Base-by-base conservation (phyloP, 1,140 invertebrate genomes). In the Aphaenogaster ashmeadi region DNA sequence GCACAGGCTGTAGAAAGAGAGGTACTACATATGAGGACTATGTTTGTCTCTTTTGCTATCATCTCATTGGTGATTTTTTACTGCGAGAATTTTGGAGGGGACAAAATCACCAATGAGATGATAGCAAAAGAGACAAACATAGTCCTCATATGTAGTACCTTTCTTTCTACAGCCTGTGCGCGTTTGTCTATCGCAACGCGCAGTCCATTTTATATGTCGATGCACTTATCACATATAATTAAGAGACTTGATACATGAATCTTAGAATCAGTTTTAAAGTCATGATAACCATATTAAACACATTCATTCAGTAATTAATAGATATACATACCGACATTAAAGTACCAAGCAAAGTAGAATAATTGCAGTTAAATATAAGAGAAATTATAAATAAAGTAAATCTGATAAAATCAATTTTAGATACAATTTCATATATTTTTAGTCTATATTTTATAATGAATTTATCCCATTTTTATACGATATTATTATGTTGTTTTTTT, bases 311-410 rank as follows among this genome's bases (percentile, higher is more conserved):
- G 18, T 1, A 3, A 56, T 38, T 74, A 60, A 27, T 44, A 62
- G 0, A 47, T 41, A 41, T 38, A 44, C 27, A 66, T n/a, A n/a
- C 1, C 1, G 13, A 66, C 41, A 41, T 41, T 67, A 67, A 41
- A 44, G 2, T 66, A 18, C 11, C n/a, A 13, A 21, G 1, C 11
- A 67, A 67, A 44, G 1, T 13, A 67, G 4, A 44, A 13, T 67
- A 44, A 67, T 67, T 8, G 15, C n/a, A 44, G 11, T 67, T 67
- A 67, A 67, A 62, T 18, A 62, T 44, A n/a, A 41, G 62, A 66
- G 15, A n/a, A 62, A 62, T 62, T 36, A 41, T 9, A 1, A n/a
- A n/a, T 66, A 38, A 38, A 2, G 2, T 27, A 38, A 38, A 77
- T 77, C 13, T 44, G 27, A 27, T 9, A 41, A 52, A 58, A 33